A percentile compares a stretch with the other conserved stretches of the same genome.
Evolutionary conservation across 2,888 invertebrate species (phyloP).

Genomic region (Troides oblongomaculatus): DNA sequence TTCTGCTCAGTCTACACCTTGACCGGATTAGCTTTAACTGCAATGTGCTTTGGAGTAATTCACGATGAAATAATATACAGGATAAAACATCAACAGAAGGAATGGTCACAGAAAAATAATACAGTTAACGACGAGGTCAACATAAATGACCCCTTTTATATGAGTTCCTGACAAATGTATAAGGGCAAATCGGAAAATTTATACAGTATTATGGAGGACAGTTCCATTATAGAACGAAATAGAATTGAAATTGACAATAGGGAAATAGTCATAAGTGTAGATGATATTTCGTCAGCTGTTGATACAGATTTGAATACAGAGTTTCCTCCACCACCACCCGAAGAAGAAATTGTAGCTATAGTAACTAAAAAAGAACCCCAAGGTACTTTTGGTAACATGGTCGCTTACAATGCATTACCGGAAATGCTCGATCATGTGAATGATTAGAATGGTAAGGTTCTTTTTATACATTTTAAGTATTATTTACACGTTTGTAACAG

Average conservation of each 20-base stretch:
- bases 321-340: constrained; percentile 67
- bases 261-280: constrained; percentile 74
- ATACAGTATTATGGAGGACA: constrained; percentile 80
- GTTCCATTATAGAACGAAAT: constrained; percentile 64
- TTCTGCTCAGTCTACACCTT: constrained; percentile 93
- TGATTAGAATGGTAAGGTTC: constrained; percentile 41
- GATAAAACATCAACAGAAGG: constrained; percentile 84
- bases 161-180: constrained; percentile 88
- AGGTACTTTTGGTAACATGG: constrained; percentile 72
- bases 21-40: constrained; percentile 91
- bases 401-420: constrained; percentile 74
- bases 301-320: constrained; percentile 50
- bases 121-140: constrained; percentile 84
- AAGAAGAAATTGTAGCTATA: constrained; percentile 76
- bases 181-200: constrained; percentile 78
- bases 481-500: constrained; percentile 23
- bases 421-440: constrained; percentile 75
- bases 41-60: constrained; percentile 94
- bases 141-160: constrained; percentile 82
- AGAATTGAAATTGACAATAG: constrained; percentile 75
- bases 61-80: constrained; percentile 93
- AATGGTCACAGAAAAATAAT: constrained; percentile 81
- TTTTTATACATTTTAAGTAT: constrained; percentile 26
- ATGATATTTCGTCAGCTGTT: constrained; percentile 66
- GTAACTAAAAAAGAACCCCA: constrained; percentile 76